A percentile compares a stretch with the other conserved stretches of the same genome.
phyloP scores from a whole-genome alignment of 23 tunicate genomes.

The Ascidia mentula region DNA sequence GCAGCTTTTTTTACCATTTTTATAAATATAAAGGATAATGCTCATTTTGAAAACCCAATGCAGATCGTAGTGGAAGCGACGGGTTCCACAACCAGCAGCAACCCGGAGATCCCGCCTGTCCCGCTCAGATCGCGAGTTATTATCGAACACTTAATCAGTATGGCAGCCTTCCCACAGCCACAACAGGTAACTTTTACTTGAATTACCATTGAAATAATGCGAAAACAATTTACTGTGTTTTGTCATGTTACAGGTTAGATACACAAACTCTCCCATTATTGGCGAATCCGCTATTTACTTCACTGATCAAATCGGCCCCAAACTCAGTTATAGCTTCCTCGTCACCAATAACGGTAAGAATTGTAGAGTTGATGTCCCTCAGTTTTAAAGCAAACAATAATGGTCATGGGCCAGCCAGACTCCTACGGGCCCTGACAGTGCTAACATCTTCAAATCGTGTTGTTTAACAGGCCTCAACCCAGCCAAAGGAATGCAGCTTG shows the following conservation, averaged over 20 bases:
- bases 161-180: slow-evolving; percentile 27
- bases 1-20: background rate
- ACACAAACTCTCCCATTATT: slow-evolving; percentile 34
- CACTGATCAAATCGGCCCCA: slow-evolving; percentile 66
- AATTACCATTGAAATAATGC: too few species aligned
- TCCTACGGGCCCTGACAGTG: too few species aligned
- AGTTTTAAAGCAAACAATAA: too few species aligned
- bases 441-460: too few species aligned
- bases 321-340: slow-evolving; percentile 39
- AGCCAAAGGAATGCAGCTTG: slow-evolving; percentile 27
- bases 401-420: too few species aligned
- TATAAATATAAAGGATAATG: too few species aligned
- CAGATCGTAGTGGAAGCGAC: slow-evolving; percentile 43
- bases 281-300: slow-evolving; percentile 71
- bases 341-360: slow-evolving; percentile 67
- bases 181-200: slow-evolving; percentile 26
- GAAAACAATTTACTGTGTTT: background rate
- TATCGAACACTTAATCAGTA: slow-evolving; percentile 18
- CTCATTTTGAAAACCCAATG: too few species aligned
- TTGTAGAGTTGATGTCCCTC: too few species aligned
- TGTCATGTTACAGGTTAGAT: slow-evolving; percentile 88
- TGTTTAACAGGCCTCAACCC: slow-evolving; percentile 30
- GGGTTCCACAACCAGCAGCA: slow-evolving; percentile 44
- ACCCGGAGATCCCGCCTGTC: slow-evolving; percentile 40
- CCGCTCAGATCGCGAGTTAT: slow-evolving; percentile 29